Evolutionary conservation across 2,888 invertebrate genomes (phyloP).

Genomic region (Drosophila nigritarsus): DNA sequence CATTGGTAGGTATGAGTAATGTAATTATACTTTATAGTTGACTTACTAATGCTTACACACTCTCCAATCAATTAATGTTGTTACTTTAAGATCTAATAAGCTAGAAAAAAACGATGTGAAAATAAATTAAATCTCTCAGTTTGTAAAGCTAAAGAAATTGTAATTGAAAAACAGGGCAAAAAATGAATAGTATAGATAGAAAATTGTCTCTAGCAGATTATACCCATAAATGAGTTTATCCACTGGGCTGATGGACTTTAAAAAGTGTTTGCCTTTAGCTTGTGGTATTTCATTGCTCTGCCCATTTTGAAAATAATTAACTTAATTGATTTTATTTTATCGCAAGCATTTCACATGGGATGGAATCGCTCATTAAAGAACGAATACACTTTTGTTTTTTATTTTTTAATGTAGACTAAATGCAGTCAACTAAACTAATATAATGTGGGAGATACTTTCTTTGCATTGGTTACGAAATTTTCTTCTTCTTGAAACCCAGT

Average conservation of each 20-base stretch:
- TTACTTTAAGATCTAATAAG: constrained; percentile 6
- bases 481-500: neutral
- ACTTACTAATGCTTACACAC: constrained; percentile 8
- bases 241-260: neutral
- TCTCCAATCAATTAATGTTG: constrained; percentile 6
- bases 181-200: neutral
- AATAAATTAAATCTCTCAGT: neutral
- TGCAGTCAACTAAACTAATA: too few relatives aligned
- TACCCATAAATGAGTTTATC: neutral
- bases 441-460: neutral
- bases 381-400: neutral
- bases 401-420: neutral
- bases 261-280: neutral
- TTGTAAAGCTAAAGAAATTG: neutral
- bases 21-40: neutral
- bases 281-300: neutral
- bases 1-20: constrained; percentile 12
- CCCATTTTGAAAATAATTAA: constrained; percentile 25
- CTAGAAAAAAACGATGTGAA: neutral
- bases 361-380: constrained; percentile 18
- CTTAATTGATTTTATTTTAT: constrained; percentile 37
- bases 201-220: neutral
- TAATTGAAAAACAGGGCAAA: neutral
- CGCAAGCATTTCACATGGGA: constrained; percentile 16
- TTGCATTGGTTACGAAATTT: neutral